Base-by-base conservation (phyloP, 1,140 invertebrate genomes). In the Dreissena polymorpha region DNA sequence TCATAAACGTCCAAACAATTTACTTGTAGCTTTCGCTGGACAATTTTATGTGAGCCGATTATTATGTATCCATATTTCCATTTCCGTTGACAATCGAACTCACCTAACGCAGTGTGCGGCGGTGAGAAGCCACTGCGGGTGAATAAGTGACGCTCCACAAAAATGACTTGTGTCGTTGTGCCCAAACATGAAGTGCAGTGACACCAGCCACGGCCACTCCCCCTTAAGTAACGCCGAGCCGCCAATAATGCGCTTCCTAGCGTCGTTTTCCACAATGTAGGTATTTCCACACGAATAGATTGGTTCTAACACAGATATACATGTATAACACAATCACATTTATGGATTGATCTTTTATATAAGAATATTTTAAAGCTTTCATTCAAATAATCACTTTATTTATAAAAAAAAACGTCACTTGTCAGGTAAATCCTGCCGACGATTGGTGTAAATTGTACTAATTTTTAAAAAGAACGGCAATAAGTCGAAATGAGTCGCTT, bases 51-150 rank as follows among this genome's bases (percentile, higher is more conserved):
- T 12, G 10, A 13, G 16, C 10, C 49, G 10, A 70, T 13, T 12
- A 10, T 29, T 49, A 27, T 14, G 49, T 29, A 14, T n/a, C 13
- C 18, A 23, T 12, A 23, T 39, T 12, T 49, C 23, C n/a, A 25
- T 29, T 14, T 25, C 12, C 21, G 25, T 12, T 64, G n/a, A 39
- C 51, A 39, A 23, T n/a, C 39, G 39, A 39, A 80, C 86, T 65
- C 83, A 88, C 87, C 89, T 86, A 67, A 92, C 90, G 84, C 93
- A 94, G 83, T 94, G 93, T 16, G 92, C 93, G 6, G 93, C 93
- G 0, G 93, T 91, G 18, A 94, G 55, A 6, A 94, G 76, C 92
- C 93, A 94, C 67, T 90, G 89, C 0, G 83, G 83, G 64, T 91
- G 84, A 49, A 94, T 92, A 3, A 94, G 83, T 18, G 88, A 88